Base-by-base conservation (phyloP, 92 coral and sea anemone species). In the Scolanthus callimorphus region DNA sequence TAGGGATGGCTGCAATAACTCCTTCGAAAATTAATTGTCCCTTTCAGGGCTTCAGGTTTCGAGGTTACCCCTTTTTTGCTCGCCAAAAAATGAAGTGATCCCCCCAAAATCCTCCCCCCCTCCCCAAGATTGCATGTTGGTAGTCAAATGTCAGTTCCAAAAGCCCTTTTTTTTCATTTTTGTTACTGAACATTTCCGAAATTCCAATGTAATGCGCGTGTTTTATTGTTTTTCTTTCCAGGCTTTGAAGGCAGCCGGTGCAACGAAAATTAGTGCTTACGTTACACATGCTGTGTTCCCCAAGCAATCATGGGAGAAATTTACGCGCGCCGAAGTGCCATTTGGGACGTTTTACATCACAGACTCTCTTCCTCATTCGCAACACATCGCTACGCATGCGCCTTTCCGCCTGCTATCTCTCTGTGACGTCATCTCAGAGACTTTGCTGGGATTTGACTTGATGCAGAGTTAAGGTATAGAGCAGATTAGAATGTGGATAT, bases 251-350 rank as follows among this genome's bases (percentile, higher is more conserved):
- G 70, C 72, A 1, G 74, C 90, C 11, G 99, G 99, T 19, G 99
- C 99, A 22, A 61, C 60, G 23, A 84, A 81, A 51, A 80, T 94
- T 17, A 94, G 99, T 63, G 99, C 96, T 3, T 94, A 88, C 39
- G 96, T 89, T 19, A 94, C 94, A 20, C 99, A 94, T 49, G 94
- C 84, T 37, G 99, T 94, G 61, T 94, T 94, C 69, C 99, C 99
- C 3, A 67, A 74, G 26, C 82, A 88, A 45, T 88, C 99, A 4
- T 94, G 99, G 99, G 85, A 67, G 73, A 52, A 74, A 49, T 94
- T 94, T 61, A 88, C 96, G 9, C 60, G 85, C 55, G 74, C 85
- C 24, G 94, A 94, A n/a, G 96, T 81, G 22, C 70, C 70, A 1
- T 94, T 94, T 65, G 88, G 78, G 29, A 84, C 84, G 68, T 94